Evolutionary conservation across 2,888 invertebrate species (phyloP), one percentile per base, ranked within the genome.

Genomic region (Erebia epiphron): DNA sequence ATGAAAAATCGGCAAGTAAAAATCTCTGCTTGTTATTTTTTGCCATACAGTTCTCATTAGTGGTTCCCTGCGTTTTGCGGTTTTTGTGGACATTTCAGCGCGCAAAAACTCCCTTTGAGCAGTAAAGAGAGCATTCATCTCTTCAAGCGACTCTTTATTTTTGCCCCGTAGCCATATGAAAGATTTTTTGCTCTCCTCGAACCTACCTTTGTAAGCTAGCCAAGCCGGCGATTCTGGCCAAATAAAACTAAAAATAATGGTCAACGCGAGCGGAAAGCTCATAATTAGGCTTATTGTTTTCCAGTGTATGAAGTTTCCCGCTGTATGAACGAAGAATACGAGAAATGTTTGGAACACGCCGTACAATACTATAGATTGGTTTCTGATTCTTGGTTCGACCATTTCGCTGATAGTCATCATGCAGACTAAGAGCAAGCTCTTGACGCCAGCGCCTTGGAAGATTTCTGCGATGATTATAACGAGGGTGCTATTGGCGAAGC

Each of bases 181-280:
- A 16, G 73, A 67, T 68, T 76, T 74, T 52, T 69, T 69, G 43
- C 77, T 77, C 35, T 79, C 79, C n/a, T 78, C 76, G 35, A 76
- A 75, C 43, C 73, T 70, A 1, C 76, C 78, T 65, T 72, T 73
- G n/a, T 67, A 73, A 7, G 79, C 79, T 16, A 79, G 49, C 79
- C 78, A 78, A 13, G 75, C 74, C 1, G 78, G 79, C 10, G 79
- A 79, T 60, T 80, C 80, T 1, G 78, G 78, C 73, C 77, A 77
- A 54, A 76, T 68, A 52, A 72, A 69, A 9, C 71, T 70, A 14
- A 74, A 57, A 0, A 72, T 43, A 13, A 77, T 56, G 18, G 69
- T 70, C 50, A 75, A 72, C 13, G 67, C n/a, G 1, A 75, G 68
- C 58, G 75, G 77, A 18, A 74, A 16, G 1, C 75, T 18, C 60